phyloP scores from a whole-genome alignment of 2,797 vertebrate genomes.

The Helicolenus hilgendorfi region DNA sequence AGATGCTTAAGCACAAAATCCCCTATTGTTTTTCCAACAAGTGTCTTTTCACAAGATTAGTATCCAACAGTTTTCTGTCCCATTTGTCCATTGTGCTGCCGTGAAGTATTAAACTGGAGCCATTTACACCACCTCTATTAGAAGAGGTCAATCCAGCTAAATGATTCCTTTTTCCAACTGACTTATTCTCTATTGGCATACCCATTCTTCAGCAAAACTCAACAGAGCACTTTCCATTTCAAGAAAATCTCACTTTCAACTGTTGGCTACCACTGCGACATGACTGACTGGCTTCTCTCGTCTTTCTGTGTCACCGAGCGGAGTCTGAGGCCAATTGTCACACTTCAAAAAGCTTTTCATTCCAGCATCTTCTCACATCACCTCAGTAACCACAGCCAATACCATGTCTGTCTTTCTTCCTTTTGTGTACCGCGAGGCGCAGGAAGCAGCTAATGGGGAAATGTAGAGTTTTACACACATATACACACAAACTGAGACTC shows the following conservation, averaged over 20 bases:
- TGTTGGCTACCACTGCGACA: background rate
- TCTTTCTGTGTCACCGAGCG: slow-evolving; percentile 50
- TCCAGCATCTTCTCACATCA: slow-evolving; percentile 24
- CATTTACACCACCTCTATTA: slow-evolving; percentile 46
- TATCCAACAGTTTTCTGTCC: slow-evolving; percentile 11
- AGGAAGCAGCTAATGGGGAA: background rate
- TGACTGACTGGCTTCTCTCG: slow-evolving; percentile 18
- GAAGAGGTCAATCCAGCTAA: slow-evolving; percentile 49
- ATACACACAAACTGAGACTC: background rate
- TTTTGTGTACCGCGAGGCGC: slow-evolving; percentile 30
- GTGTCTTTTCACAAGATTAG: slow-evolving; percentile 37
- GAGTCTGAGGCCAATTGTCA: slow-evolving; percentile 52
- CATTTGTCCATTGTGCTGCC: slow-evolving; percentile 25
- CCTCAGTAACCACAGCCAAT: slow-evolving; percentile 31
- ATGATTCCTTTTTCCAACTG: slow-evolving; percentile 42
- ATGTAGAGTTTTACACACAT: background rate
- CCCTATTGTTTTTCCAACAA: slow-evolving; percentile 18
- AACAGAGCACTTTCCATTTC: slow-evolving; percentile 30
- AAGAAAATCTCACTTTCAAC: slow-evolving; percentile 28
- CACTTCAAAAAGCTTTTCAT: slow-evolving; percentile 45
- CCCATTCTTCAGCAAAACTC: slow-evolving; percentile 1
- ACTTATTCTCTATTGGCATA: slow-evolving; percentile 20
- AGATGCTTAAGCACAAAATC: slow-evolving; percentile 13
- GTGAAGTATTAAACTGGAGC: slow-evolving; percentile 47
- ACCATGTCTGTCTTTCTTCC: background rate